Evolutionary conservation across 2,113 vertebrate genomes (phyloP).

Genomic region (Nesogale talazaci): DNA sequence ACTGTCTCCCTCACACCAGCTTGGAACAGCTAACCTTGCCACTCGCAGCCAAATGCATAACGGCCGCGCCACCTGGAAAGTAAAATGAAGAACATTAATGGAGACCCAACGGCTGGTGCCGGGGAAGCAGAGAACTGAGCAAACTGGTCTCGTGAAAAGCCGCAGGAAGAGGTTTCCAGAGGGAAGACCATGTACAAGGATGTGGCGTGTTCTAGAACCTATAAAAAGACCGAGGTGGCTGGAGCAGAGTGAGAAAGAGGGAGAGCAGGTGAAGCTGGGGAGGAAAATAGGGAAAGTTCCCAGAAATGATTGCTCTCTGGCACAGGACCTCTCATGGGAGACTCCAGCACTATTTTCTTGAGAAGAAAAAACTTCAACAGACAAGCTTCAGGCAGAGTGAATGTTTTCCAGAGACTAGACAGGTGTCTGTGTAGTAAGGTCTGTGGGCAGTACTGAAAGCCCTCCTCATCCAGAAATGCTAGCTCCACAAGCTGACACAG

Average conservation of each 20-base stretch:
- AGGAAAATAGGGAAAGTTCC: not conserved
- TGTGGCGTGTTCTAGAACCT: not conserved
- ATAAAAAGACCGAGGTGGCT: not conserved
- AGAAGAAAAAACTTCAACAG: not conserved
- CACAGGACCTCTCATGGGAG: no score
- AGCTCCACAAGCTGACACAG: not conserved
- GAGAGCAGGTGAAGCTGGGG: not conserved
- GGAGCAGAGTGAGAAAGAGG: not conserved
- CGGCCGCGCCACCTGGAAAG: no score
- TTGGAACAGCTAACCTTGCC: no score
- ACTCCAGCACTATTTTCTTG: not conserved
- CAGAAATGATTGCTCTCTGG: not conserved
- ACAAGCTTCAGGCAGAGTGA: not conserved
- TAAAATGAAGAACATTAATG: no score
- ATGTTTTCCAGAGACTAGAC: not conserved
- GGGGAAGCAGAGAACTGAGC: not conserved
- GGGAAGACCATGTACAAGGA: not conserved
- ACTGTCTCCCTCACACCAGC: no score
- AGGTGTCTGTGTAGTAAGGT: not conserved
- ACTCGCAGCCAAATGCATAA: no score
- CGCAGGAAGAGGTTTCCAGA: slow-evolving; percentile 11
- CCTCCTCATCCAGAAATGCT: not conserved
- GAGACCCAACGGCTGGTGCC: no score
- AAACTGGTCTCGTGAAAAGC: not conserved
- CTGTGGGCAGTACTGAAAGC: not conserved